Evolutionary conservation across 1,140 invertebrate genomes (phyloP).

Genomic region (Psilanteris sp.): DNA sequence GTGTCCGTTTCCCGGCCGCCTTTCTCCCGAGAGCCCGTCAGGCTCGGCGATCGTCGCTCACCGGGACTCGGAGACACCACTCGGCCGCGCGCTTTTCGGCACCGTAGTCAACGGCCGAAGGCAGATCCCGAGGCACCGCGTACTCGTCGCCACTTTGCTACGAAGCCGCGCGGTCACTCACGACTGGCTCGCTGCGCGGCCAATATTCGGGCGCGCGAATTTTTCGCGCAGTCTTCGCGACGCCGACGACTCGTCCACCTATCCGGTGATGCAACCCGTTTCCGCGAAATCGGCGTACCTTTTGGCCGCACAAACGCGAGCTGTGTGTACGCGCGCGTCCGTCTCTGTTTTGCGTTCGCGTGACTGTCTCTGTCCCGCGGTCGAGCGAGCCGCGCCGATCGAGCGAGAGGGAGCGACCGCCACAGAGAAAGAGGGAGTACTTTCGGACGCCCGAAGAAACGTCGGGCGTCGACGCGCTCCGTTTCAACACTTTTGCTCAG

Average conservation of each 20-base stretch:
- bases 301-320: constrained; percentile 32
- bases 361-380: constrained; percentile 44
- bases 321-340: constrained; percentile 41
- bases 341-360: constrained; percentile 38
- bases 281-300: constrained; percentile 14
- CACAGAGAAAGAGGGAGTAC: constrained; percentile 50
- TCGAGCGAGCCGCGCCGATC: constrained; percentile 26
- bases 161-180: constrained; percentile 18
- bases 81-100: not conserved
- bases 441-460: constrained; percentile 62
- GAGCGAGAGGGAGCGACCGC: constrained; percentile 30
- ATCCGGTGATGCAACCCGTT: constrained; percentile 10
- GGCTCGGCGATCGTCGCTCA: not conserved
- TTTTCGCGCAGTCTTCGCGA: constrained; percentile 21
- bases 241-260: constrained; percentile 26
- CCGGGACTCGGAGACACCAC: not conserved
- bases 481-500: constrained; percentile 38
- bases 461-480: constrained; percentile 58
- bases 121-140: not conserved
- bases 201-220: not conserved
- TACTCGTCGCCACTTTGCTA: constrained; percentile 22
- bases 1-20: no score
- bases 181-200: constrained; percentile 3
- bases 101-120: not conserved
- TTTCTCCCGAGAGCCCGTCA: not conserved